These are phyloP conservation scores for Ecliptopera silaceata DNA, from an alignment of 2,888 invertebrate genomes.

Conservation along the genomic window DNA sequence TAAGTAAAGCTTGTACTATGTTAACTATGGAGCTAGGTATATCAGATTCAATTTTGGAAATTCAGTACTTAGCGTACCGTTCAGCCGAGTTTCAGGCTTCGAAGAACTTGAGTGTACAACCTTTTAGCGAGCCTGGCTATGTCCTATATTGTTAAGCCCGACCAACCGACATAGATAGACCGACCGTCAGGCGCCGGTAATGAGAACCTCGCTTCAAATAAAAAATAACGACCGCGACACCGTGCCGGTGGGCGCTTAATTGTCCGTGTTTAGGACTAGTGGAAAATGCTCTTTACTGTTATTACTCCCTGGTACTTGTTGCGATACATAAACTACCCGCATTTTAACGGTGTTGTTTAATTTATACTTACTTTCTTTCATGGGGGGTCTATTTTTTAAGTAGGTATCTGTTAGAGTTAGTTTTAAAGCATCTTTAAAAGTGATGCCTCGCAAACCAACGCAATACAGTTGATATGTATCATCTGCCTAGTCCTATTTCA, in stretches of 20 bases:
- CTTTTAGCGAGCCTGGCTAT: too few relatives aligned
- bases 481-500: too few relatives aligned
- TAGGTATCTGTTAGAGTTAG: not conserved
- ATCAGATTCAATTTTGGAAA: too few relatives aligned
- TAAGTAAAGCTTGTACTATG: too few relatives aligned
- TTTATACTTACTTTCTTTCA: not conserved
- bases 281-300: constrained; percentile 25
- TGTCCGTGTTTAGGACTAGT: constrained; percentile 27
- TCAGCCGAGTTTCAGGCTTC: too few relatives aligned
- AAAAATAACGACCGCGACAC: constrained; percentile 31
- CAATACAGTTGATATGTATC: too few relatives aligned
- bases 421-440: too few relatives aligned
- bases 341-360: constrained; percentile 3
- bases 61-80: too few relatives aligned
- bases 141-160: too few relatives aligned
- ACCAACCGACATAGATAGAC: constrained; percentile 13
- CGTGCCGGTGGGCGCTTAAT: constrained; percentile 24
- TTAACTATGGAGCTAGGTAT: too few relatives aligned
- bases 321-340: not conserved
- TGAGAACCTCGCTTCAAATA: constrained; percentile 29
- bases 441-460: too few relatives aligned
- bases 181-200: constrained; percentile 12
- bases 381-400: not conserved
- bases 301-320: constrained; percentile 14
- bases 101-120: too few relatives aligned